A percentile compares a stretch with the other conserved stretches of the same genome.
These are phyloP conservation scores for Thunnus thynnus DNA, from an alignment of 2,113 vertebrate genomes.

Conservation along the genomic window DNA sequence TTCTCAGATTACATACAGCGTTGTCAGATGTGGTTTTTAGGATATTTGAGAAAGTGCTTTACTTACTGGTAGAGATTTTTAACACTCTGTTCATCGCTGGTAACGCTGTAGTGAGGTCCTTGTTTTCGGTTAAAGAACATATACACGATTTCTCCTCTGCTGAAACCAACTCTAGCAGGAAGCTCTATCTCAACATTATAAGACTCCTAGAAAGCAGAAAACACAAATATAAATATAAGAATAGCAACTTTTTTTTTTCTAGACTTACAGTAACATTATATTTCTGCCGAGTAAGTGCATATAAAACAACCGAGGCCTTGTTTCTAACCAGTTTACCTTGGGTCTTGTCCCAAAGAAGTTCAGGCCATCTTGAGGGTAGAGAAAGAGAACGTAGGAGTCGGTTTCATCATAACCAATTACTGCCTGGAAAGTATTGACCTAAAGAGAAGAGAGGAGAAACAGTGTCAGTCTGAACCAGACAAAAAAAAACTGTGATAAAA, in stretches of 20 bases:
- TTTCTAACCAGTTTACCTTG: slow-evolving; percentile 77
- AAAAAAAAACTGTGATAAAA: not conserved
- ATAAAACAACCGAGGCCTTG: not conserved
- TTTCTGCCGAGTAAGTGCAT: too few species aligned
- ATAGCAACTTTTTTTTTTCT: not conserved
- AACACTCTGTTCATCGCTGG: slow-evolving; percentile 88
- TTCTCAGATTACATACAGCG: not conserved
- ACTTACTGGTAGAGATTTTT: slow-evolving; percentile 92
- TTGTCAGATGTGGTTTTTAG: not conserved
- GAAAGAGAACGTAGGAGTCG: slow-evolving; percentile 91
- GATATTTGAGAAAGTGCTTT: too few species aligned
- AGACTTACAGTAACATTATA: too few species aligned
- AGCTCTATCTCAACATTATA: slow-evolving; percentile 94
- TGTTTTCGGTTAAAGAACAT: slow-evolving; percentile 82
- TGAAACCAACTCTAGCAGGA: slow-evolving; percentile 94
- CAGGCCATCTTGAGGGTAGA: slow-evolving; percentile 91
- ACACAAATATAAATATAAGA: not conserved
- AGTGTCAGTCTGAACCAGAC: not conserved
- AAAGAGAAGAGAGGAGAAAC: slow-evolving; percentile 12
- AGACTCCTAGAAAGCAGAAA: slow-evolving; percentile 80
- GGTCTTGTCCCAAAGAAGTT: slow-evolving; percentile 93
- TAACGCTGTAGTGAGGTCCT: slow-evolving; percentile 89
- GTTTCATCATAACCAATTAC: slow-evolving; percentile 90
- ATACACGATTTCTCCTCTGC: slow-evolving; percentile 88
- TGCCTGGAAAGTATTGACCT: slow-evolving; percentile 97